Evolutionary conservation across 1,140 invertebrate species (phyloP), one percentile per base, ranked within the genome.

Genomic region (Agrypnia vestita): DNA sequence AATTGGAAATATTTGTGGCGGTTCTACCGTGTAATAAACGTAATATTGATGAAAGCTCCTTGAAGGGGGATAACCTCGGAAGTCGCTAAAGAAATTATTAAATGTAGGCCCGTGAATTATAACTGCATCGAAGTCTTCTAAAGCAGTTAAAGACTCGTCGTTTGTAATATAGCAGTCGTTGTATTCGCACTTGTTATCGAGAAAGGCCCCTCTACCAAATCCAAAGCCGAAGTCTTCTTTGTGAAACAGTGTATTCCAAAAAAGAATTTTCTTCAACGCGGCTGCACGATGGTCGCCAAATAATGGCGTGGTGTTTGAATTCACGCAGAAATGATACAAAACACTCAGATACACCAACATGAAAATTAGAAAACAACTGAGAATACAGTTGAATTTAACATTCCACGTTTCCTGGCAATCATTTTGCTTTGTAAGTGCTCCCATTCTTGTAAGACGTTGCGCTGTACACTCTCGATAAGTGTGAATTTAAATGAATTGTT

Each of bases 121-220:
- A 6, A 89, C 84, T n/a, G 88, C 88, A 72, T 89, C 87, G 75
- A 84, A 89, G 12, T 85, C 51, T 6, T 87, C 84, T 19, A 86
- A 62, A 7, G 55, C 12, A 35, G 67, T 25, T 25, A 1, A 64
- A n/a, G 17, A 35, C 12, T 43, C 25, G 55, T 76, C 64, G 44
- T 67, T 53, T 11, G 76, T 73, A 4, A 80, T 64, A 19, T 62
- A 73, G 53, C 82, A 83, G 13, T 81, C 21, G 8, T 55, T 59
- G 3, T 46, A 49, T 10, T 46, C 19, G 55, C 82, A 83, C 25
- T 61, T 61, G 49, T 76, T 17, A 4, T 19, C 17, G 10, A 56
- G 9, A 53, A 79, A 80, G 0, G 72, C 47, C 4, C 19, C 15
- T 11, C 17, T 51, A 3, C 77, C 81, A 43, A 75, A 13, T 17